Conservation (phyloP, 2,888 invertebrate genomes). For the Nomada hirtipes region DNA sequence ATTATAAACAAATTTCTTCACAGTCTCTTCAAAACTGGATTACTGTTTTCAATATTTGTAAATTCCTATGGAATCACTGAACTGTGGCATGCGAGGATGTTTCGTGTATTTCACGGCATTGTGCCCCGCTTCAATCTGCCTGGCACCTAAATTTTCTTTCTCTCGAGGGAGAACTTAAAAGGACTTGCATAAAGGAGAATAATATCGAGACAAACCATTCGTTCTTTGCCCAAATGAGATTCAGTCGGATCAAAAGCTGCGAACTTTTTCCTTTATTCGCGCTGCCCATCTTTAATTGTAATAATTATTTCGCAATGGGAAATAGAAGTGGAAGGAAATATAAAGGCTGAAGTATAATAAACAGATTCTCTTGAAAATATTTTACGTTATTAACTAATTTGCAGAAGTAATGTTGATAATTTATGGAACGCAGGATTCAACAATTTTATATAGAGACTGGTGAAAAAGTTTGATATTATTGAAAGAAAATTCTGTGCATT, state of each 20-base stretch:
- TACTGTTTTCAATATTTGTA: neutral
- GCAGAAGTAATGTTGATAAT: no score
- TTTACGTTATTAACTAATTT: neutral
- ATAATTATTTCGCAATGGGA: constrained; percentile 9
- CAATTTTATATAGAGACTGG: no score
- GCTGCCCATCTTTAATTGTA: neutral
- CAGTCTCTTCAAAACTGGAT: neutral
- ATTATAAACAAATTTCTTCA: no score
- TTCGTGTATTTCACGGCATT: constrained; percentile 1
- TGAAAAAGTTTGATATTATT: no score
- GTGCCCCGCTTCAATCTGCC: neutral
- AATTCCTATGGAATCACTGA: neutral
- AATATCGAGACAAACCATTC: constrained; percentile 14
- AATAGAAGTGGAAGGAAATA: neutral
- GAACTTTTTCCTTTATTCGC: neutral
- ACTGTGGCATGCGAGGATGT: neutral
- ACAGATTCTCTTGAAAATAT: neutral
- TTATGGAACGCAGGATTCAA: no score
- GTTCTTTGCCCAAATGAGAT: constrained; percentile 13
- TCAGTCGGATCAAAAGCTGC: neutral
- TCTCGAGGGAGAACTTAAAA: neutral
- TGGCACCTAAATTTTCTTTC: constrained; percentile 1
- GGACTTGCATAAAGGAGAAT: constrained; percentile 20
- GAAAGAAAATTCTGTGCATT: no score
- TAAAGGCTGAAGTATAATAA: neutral